phyloP scores from a whole-genome alignment of 1,140 invertebrate genomes.

The Heliconius hewitsoni region DNA sequence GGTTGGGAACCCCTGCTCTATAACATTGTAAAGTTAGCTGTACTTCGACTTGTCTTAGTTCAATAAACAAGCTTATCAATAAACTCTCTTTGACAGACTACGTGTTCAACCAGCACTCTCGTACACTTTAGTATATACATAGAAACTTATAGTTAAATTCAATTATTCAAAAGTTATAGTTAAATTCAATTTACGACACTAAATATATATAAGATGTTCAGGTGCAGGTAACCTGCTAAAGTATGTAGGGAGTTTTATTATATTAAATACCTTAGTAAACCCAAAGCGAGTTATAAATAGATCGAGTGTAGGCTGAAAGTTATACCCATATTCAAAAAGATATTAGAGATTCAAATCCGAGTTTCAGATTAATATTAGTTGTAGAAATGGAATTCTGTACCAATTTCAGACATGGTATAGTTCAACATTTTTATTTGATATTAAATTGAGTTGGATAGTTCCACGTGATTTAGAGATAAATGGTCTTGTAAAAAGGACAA shows the following conservation, averaged over 20 bases:
- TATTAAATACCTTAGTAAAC: neutral
- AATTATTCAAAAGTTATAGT: neutral
- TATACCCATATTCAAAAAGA: neutral
- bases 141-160: conserved; percentile 7
- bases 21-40: neutral
- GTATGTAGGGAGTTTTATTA: neutral
- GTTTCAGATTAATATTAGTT: no score
- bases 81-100: neutral
- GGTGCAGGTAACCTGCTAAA: neutral
- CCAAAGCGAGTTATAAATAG: neutral
- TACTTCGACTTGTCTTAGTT: neutral
- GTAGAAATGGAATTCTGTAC: no score
- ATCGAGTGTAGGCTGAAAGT: neutral
- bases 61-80: neutral
- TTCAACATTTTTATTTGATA: no score
- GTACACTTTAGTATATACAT: neutral
- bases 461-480: no score
- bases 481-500: no score
- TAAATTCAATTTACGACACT: conserved; percentile 1
- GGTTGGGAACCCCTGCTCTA: no score
- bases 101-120: neutral
- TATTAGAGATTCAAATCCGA: neutral
- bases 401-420: no score
- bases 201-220: neutral
- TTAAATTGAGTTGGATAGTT: no score